These are phyloP conservation scores for Sebastes itinus DNA, from an alignment of 2,797 vertebrate genomes.

Conservation along the genomic window DNA sequence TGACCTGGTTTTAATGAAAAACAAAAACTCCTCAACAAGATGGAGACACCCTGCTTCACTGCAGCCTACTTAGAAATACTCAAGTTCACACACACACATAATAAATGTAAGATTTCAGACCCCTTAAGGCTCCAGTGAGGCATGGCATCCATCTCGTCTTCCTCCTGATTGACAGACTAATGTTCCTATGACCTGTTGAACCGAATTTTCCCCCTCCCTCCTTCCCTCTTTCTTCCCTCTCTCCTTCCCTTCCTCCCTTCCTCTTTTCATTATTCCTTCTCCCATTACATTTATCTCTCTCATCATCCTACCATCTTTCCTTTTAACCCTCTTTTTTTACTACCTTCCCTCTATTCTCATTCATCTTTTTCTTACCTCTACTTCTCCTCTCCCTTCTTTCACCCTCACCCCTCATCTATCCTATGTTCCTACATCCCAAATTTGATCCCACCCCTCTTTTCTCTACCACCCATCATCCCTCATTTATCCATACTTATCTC, in stretches of 20 bases:
- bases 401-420: background rate
- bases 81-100: background rate
- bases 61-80: conserved; percentile 42
- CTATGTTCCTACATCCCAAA: background rate
- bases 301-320: background rate
- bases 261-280: background rate
- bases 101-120: background rate
- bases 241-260: conserved; percentile 42
- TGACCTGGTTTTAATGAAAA: conserved; percentile 25
- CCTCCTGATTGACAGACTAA: conserved; percentile 72
- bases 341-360: background rate
- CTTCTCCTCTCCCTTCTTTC: background rate
- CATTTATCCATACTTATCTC: conserved; percentile 13
- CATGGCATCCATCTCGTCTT: conserved; percentile 51
- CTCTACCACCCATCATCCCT: conserved; percentile 52
- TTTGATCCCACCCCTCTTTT: background rate
- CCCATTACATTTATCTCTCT: background rate
- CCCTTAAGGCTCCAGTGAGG: conserved; percentile 64
- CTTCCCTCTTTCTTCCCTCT: background rate
- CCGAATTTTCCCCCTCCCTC: conserved; percentile 30
- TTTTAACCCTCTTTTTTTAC: background rate
- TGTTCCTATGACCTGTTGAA: conserved; percentile 66
- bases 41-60: conserved; percentile 60
- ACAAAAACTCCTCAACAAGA: conserved; percentile 31
- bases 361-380: too few species aligned